Evolutionary conservation across 2,888 invertebrate genomes (phyloP), one percentile per base, ranked within the genome.

Genomic region (Blastobasis adustella): DNA sequence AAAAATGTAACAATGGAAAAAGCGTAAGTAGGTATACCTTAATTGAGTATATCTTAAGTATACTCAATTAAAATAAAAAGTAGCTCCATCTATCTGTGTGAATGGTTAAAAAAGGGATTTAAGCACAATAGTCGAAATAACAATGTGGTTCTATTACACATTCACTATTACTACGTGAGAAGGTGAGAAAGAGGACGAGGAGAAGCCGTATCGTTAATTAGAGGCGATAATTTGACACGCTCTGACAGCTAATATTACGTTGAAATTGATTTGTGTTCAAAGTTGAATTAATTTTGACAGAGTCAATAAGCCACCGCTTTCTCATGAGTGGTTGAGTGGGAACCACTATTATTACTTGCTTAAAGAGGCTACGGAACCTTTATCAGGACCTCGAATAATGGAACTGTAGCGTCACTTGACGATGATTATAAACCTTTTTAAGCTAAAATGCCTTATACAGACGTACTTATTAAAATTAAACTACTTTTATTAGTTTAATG

Each of bases 181-280:
- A 79, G 76, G 78, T 79, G 81, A 79, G 81, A 84, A 81, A 76
- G 67, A 69, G 71, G 67, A 69, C 5, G 23, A 23, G 23, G 23
- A 23, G 23, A 23, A 23, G 68, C 71, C 69, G 66, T 63, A 65
- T 73, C 72, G 74, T 81, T 85, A 85, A 85, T 86, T 82, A 84
- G 65, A 73, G 69, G 58, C 69, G 71, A 67, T 83, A 86, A 86
- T 85, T 84, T 86, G 87, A 88, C 83, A 74, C 75, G 74, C 74
- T 57, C 73, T 77, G 88, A 87, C 88, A 87, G 86, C 80, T 83
- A 80, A 85, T 85, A 79, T 79, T 76, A 76, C 75, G 67, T 80
- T 75, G 74, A 82, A 87, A 87, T 87, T 87, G 86, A 87, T 87
- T 87, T 87, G 84, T 85, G 83, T 84, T 87, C 81, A 76, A 82